Evolutionary conservation across 1,140 invertebrate species (phyloP).

Genomic region (Hirudo medicinalis): DNA sequence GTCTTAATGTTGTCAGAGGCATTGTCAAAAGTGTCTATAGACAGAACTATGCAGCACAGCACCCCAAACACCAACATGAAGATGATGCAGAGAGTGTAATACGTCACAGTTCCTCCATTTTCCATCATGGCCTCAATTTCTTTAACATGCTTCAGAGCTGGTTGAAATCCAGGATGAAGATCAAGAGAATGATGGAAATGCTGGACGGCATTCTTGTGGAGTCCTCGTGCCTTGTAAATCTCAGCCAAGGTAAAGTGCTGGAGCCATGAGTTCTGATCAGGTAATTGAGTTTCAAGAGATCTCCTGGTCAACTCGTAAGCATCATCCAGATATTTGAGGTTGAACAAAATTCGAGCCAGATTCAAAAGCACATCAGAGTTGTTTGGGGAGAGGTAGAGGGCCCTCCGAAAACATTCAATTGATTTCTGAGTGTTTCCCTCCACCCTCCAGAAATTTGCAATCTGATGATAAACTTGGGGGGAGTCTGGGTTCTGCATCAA

Average conservation of each 20-base stretch:
- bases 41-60: slow-evolving; percentile 63
- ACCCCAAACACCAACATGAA: slow-evolving; percentile 61
- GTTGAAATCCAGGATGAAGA: slow-evolving; percentile 65
- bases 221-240: slow-evolving; percentile 57
- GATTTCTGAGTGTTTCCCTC: slow-evolving; percentile 63
- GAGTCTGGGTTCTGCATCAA: slow-evolving; percentile 62
- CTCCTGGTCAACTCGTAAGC: slow-evolving; percentile 68
- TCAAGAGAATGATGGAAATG: slow-evolving; percentile 66
- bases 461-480: slow-evolving; percentile 70
- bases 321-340: slow-evolving; percentile 72
- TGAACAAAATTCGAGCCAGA: slow-evolving; percentile 66
- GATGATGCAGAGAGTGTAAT: slow-evolving; percentile 69
- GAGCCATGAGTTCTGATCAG: slow-evolving; percentile 71
- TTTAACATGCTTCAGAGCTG: slow-evolving; percentile 58
- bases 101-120: slow-evolving; percentile 34
- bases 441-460: slow-evolving; percentile 68
- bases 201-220: slow-evolving; percentile 63
- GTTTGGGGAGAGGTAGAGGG: slow-evolving; percentile 66
- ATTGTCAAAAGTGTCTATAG: slow-evolving; percentile 48
- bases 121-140: slow-evolving; percentile 43
- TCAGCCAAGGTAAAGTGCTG: slow-evolving; percentile 69
- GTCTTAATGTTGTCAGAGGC: slow-evolving; percentile 51
- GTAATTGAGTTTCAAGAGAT: slow-evolving; percentile 57
- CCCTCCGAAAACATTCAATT: slow-evolving; percentile 72
- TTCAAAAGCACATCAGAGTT: slow-evolving; percentile 70